These are phyloP conservation scores for Heterodera schachtii DNA, from an alignment of 1,140 invertebrate species.

Conservation along the genomic window DNA sequence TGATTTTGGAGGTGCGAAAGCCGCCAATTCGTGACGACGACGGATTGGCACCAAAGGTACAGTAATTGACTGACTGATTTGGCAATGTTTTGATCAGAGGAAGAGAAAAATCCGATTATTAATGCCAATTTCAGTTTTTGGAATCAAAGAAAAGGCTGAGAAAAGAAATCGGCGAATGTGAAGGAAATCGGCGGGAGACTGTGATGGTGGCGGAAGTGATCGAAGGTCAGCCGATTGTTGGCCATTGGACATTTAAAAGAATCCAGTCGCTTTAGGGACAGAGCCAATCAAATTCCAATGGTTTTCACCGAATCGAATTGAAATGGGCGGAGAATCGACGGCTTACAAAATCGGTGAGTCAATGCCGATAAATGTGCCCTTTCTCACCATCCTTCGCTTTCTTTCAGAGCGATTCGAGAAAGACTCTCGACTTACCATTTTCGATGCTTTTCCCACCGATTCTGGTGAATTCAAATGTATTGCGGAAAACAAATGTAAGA, in stretches of 20 bases:
- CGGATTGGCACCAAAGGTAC: constrained; percentile 34
- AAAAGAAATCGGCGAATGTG: constrained; percentile 11
- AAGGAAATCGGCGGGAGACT: constrained; percentile 29
- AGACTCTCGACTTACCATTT: constrained; percentile 76
- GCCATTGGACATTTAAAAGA: not conserved
- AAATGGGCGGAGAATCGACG: constrained; percentile 44
- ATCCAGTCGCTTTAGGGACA: constrained; percentile 41
- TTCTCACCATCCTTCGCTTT: not conserved
- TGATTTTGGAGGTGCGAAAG: constrained; percentile 51
- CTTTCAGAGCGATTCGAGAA: constrained; percentile 36
- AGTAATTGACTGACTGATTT: too few species aligned
- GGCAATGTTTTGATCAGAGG: not conserved
- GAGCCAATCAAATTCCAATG: constrained; percentile 55
- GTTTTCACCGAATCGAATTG: constrained; percentile 51
- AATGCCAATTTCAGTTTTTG: constrained; percentile 32
- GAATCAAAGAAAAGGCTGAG: constrained; percentile 33
- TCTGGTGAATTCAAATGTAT: constrained; percentile 86
- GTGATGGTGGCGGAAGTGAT: constrained; percentile 51
- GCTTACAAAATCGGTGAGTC: constrained; percentile 43
- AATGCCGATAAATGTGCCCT: not conserved
- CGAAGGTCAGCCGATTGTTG: constrained; percentile 36
- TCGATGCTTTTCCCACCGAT: constrained; percentile 86
- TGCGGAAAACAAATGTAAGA: constrained; percentile 75
- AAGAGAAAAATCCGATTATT: not conserved
- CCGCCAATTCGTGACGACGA: constrained; percentile 38